Evolutionary conservation across 2,888 invertebrate species (phyloP).

Genomic region (Sphaerophoria rueppellii): DNA sequence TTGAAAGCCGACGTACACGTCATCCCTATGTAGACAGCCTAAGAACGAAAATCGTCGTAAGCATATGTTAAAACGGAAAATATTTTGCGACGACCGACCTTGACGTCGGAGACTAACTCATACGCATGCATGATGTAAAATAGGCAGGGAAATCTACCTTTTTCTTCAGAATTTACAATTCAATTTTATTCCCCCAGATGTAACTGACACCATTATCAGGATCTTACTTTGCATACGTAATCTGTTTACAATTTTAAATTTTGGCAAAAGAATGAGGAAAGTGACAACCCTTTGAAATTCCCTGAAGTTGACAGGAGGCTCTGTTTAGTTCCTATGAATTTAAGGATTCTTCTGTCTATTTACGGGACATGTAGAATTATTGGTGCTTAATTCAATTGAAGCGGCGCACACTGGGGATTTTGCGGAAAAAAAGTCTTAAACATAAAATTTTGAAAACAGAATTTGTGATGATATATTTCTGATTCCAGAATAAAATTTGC

Average conservation of each 20-base stretch:
- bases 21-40: not conserved
- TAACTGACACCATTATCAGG: constrained; percentile 59
- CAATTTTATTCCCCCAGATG: constrained; percentile 51
- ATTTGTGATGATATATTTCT: no score
- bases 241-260: constrained; percentile 44
- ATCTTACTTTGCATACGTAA: constrained; percentile 63
- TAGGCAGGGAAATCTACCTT: constrained; percentile 16
- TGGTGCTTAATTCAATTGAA: no score
- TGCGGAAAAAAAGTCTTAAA: no score
- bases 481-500: no score
- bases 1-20: not conserved
- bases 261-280: not conserved
- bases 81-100: not conserved
- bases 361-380: no score
- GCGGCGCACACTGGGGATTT: no score
- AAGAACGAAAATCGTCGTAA: constrained; percentile 4
- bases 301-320: not conserved
- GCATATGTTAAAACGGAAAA: constrained; percentile 11
- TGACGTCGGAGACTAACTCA: not conserved
- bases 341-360: no score
- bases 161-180: constrained; percentile 53
- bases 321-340: no score
- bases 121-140: constrained; percentile 20
- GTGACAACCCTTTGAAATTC: constrained; percentile 48
- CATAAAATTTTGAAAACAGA: no score